Percentiles rank a stretch among this genome's conserved stretches.
Evolutionary conservation across 2,113 vertebrate species (phyloP).

Genomic region (Cranoglanis bouderius): DNA sequence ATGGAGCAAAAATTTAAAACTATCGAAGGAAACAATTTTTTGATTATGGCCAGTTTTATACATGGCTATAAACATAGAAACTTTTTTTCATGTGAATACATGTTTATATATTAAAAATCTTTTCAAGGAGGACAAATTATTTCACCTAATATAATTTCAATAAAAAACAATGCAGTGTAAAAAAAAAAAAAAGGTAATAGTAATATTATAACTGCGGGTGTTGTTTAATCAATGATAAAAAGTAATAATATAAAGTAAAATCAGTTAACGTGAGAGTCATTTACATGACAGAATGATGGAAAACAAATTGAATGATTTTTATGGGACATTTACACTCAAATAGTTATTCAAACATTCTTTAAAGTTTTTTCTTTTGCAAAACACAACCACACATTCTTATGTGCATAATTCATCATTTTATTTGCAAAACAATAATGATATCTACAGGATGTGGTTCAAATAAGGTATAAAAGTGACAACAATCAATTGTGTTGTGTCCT

Average conservation of each 20-base stretch:
- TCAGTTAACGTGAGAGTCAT: neutral
- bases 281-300: neutral
- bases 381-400: neutral
- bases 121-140: neutral
- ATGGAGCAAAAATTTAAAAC: neutral
- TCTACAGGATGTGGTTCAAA: constrained; percentile 44
- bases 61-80: neutral
- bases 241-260: too few species aligned
- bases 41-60: neutral
- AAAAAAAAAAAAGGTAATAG: neutral
- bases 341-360: neutral
- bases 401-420: constrained; percentile 44
- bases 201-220: neutral
- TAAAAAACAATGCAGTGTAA: neutral
- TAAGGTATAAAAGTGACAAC: constrained; percentile 44
- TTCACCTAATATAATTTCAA: neutral
- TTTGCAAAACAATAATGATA: constrained; percentile 50
- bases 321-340: neutral
- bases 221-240: neutral
- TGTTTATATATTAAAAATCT: neutral
- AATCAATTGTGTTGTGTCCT: constrained; percentile 32
- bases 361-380: neutral
- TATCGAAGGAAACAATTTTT: neutral
- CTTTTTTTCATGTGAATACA: too few species aligned
- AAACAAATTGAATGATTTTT: neutral